A percentile compares a stretch with the other conserved stretches of the same genome.
Conservation (phyloP, 2,113 vertebrate genomes). For the Amphiprion percula region DNA sequence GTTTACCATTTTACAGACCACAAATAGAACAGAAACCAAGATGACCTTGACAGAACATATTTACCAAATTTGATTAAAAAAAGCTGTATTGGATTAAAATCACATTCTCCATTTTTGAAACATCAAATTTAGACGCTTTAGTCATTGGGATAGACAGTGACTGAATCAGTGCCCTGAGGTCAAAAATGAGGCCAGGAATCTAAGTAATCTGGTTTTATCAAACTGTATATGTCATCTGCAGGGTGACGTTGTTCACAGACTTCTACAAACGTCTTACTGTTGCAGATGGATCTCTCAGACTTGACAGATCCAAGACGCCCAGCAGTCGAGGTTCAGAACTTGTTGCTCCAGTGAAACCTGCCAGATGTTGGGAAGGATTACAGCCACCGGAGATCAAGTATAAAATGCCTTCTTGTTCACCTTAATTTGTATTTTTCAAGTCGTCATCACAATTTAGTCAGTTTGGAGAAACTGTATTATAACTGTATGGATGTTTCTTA, state of each 20-base stretch:
- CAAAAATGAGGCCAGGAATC: too few relatives aligned
- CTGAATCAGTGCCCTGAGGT: too few relatives aligned
- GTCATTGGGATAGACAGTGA: too few relatives aligned
- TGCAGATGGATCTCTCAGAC: constrained; percentile 84
- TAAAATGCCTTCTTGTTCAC: background rate
- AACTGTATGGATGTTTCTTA: too few relatives aligned
- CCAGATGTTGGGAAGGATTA: constrained; percentile 68
- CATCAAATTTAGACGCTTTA: background rate
- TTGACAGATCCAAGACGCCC: constrained; percentile 79
- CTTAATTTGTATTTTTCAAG: background rate
- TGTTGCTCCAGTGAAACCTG: constrained; percentile 82
- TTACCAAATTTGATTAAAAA: too few relatives aligned
- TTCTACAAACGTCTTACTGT: constrained; percentile 49
- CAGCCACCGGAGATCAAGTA: constrained; percentile 67
- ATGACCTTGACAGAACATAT: too few relatives aligned
- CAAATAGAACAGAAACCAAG: too few relatives aligned
- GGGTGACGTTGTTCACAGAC: background rate
- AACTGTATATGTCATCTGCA: too few relatives aligned
- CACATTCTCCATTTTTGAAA: too few relatives aligned
- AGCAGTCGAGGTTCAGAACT: constrained; percentile 84
- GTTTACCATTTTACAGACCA: too few relatives aligned
- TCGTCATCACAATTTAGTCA: background rate
- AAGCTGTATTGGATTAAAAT: too few relatives aligned
- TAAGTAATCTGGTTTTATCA: too few relatives aligned
- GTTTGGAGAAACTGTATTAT: background rate